phyloP scores from a whole-genome alignment of 1,140 invertebrate genomes.

The Drosophila nikananu region DNA sequence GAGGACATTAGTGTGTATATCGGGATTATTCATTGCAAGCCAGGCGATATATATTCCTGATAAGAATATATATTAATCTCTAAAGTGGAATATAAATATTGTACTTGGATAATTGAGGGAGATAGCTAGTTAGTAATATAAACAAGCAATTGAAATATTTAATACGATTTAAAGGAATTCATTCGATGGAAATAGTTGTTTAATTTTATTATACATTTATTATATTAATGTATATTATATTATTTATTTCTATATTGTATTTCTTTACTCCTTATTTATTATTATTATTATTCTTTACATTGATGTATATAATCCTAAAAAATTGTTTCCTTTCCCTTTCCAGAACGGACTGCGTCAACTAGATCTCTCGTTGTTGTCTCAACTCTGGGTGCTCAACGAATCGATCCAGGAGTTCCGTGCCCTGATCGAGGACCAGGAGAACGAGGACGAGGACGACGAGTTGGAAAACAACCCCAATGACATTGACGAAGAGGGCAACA shows the following conservation, averaged over 20 bases:
- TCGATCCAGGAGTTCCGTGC: conserved; percentile 95
- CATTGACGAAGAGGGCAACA: conserved; percentile 85
- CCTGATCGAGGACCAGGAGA: conserved; percentile 89
- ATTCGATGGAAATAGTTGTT: background rate
- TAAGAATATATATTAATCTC: conserved; percentile 27
- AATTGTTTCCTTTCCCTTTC: conserved; percentile 5
- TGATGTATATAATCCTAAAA: background rate
- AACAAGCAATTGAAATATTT: background rate
- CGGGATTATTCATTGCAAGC: conserved; percentile 47
- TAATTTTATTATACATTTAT: background rate
- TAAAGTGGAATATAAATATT: conserved; percentile 11
- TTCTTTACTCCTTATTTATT: too few relatives aligned
- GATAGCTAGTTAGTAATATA: background rate
- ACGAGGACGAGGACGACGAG: conserved; percentile 70
- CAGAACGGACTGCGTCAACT: conserved; percentile 92
- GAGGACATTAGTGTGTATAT: conserved; percentile 38
- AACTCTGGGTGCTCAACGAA: conserved; percentile 95
- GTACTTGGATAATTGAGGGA: background rate
- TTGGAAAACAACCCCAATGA: conserved; percentile 49
- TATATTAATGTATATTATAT: background rate
- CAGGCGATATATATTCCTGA: conserved; percentile 20
- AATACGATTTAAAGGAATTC: background rate
- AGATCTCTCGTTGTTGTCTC: conserved; percentile 93
- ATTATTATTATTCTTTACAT: background rate
- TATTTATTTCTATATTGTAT: too few relatives aligned